Evolutionary conservation across 1,140 invertebrate genomes (phyloP).

Genomic region (Penaeus japonicus): DNA sequence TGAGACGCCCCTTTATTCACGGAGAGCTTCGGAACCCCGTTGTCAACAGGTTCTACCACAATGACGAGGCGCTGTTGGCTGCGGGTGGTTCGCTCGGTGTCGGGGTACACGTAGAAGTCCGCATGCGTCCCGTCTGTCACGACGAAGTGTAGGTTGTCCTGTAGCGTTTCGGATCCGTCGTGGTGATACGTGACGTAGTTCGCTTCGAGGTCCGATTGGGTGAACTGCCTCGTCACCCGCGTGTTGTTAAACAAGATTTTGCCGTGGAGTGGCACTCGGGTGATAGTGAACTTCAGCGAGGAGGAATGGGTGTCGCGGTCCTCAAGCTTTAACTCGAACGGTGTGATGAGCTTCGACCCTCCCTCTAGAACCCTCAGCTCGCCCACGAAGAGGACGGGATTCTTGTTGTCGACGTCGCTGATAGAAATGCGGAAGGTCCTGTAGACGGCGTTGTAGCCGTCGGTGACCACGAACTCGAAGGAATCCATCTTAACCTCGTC

Average conservation of each 20-base stretch:
- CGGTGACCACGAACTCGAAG: conserved; percentile 66
- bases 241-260: conserved; percentile 62
- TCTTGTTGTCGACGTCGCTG: conserved; percentile 65
- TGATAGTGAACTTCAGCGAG: conserved; percentile 62
- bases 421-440: conserved; percentile 65
- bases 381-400: conserved; percentile 63
- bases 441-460: conserved; percentile 64
- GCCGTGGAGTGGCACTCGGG: conserved; percentile 63
- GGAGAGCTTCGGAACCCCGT: conserved; percentile 62
- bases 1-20: conserved; percentile 59
- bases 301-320: conserved; percentile 63
- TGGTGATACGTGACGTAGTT: conserved; percentile 65
- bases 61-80: conserved; percentile 63
- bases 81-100: conserved; percentile 60
- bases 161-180: conserved; percentile 63
- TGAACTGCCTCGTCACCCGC: conserved; percentile 62
- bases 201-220: conserved; percentile 62
- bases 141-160: conserved; percentile 63
- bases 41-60: conserved; percentile 64
- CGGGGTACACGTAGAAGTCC: conserved; percentile 64
- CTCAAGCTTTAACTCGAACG: conserved; percentile 64
- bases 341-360: conserved; percentile 63
- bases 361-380: conserved; percentile 63
- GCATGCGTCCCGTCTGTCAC: conserved; percentile 63
- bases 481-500: conserved; percentile 65